Conservation (phyloP, 2,113 vertebrate species). For the Prietella phreatophila region DNA sequence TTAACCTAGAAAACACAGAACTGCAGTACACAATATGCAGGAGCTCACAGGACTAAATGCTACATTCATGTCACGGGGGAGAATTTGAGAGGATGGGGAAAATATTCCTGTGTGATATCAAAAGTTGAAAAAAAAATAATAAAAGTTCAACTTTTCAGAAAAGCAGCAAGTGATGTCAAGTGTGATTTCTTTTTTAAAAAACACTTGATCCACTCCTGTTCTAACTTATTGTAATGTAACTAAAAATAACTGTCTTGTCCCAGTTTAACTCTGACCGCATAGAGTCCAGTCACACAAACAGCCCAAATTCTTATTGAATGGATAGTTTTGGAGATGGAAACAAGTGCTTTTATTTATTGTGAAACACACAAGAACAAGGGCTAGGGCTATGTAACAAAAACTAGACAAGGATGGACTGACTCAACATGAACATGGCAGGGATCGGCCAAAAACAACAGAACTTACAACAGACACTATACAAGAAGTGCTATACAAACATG, state of each 20-base stretch:
- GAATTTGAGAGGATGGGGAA: neutral
- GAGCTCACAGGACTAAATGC: neutral
- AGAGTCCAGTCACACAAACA: neutral
- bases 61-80: neutral
- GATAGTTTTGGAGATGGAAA: neutral
- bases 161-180: too few relatives aligned
- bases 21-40: too few relatives aligned
- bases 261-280: too few relatives aligned
- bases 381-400: neutral
- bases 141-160: neutral
- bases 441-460: neutral
- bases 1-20: too few relatives aligned
- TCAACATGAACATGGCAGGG: neutral
- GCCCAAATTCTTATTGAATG: neutral
- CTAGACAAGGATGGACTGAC: neutral
- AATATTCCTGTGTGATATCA: neutral
- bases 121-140: neutral
- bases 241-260: neutral
- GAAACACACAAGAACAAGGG: neutral
- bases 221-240: neutral
- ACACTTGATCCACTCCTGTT: too few relatives aligned
- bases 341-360: neutral
- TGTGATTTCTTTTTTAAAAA: too few relatives aligned
- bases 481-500: neutral
- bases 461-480: neutral